These are phyloP conservation scores for Drosophila neonasuta DNA, from an alignment of 2,888 invertebrate genomes.

Conservation along the genomic window DNA sequence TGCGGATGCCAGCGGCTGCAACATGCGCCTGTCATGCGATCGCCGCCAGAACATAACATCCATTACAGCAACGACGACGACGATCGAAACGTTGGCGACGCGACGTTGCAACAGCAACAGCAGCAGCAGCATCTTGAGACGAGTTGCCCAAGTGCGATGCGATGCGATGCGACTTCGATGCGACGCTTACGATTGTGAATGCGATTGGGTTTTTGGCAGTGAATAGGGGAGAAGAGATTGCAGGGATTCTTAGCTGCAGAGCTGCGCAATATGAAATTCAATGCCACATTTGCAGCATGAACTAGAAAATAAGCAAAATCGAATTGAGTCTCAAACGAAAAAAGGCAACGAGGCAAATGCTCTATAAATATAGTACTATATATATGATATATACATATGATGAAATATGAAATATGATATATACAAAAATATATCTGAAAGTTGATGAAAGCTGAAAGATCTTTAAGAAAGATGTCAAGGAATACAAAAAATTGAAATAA, in stretches of 20 bases:
- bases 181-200: constrained; percentile 62
- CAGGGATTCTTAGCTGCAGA: background rate
- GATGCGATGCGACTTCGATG: constrained; percentile 39
- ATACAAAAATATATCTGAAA: background rate
- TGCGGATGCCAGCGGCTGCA: constrained; percentile 79
- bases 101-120: constrained; percentile 8
- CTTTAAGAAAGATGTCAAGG: background rate
- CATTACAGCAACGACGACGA: constrained; percentile 66
- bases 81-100: constrained; percentile 18
- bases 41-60: constrained; percentile 79
- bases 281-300: constrained; percentile 78
- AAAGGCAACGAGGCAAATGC: constrained; percentile 17
- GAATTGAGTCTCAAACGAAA: background rate
- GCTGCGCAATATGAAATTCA: constrained; percentile 78
- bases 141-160: constrained; percentile 54
- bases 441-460: background rate
- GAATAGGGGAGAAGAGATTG: too few species aligned
- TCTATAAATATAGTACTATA: constrained; percentile 9
- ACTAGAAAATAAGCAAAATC: constrained; percentile 63
- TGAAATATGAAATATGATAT: too few species aligned
- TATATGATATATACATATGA: too few species aligned
- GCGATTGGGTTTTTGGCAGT: constrained; percentile 40
- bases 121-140: constrained; percentile 7
- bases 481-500: too few species aligned
- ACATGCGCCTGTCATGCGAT: constrained; percentile 79